Evolutionary conservation across 2,888 invertebrate genomes (phyloP).

Genomic region (Hydroisotoma schaefferi): DNA sequence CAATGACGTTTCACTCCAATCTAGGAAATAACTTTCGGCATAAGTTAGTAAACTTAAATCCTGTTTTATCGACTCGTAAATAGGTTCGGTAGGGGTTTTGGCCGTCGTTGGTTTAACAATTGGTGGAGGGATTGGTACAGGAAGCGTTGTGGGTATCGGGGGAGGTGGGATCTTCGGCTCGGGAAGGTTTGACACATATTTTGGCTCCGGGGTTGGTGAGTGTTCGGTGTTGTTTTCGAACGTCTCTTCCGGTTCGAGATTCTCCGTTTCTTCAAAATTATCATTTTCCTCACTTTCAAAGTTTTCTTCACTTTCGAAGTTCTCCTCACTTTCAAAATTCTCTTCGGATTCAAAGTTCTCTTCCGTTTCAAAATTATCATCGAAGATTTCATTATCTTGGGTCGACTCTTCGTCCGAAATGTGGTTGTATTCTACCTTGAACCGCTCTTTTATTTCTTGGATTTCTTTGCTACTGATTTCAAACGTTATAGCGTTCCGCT

Average conservation of each 20-base stretch:
- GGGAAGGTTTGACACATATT: slow-evolving; percentile 61
- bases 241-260: background rate
- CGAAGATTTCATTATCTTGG: slow-evolving; percentile 64
- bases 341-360: slow-evolving; percentile 12
- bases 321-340: background rate
- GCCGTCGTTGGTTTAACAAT: background rate
- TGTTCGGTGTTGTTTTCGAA: background rate
- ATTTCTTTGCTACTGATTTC: background rate
- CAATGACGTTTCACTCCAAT: background rate
- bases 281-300: background rate
- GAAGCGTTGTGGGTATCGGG: slow-evolving; percentile 57
- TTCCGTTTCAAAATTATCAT: background rate
- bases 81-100: slow-evolving; percentile 56
- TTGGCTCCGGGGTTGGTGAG: background rate
- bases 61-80: slow-evolving; percentile 79
- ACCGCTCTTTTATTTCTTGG: no score
- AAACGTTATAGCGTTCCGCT: slow-evolving; percentile 19
- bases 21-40: background rate
- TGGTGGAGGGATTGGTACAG: background rate
- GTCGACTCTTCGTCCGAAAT: background rate
- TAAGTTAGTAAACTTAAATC: background rate
- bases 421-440: background rate
- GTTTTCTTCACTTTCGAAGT: no score
- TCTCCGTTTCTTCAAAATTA: background rate
- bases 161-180: slow-evolving; percentile 74